Evolutionary conservation across 2,888 invertebrate species (phyloP), one percentile per base, ranked within the genome.

Genomic region (Deilephila elpenor): DNA sequence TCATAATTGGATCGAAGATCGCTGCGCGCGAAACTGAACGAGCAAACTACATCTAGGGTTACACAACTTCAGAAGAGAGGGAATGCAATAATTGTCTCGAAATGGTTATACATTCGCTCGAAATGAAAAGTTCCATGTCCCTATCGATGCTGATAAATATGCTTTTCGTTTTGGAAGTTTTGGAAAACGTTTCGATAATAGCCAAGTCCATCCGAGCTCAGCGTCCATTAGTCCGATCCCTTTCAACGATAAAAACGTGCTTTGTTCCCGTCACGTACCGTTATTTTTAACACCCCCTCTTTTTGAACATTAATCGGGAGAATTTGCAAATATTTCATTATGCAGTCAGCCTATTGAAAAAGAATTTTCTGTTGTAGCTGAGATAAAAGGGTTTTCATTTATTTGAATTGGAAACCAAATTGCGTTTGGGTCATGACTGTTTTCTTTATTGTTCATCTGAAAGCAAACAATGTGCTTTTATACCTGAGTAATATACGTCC

Each of bases 231-330:
- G 85, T 82, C 82, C 83, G 91, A 91, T 91, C 91, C 91, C 85
- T 88, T 87, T 85, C 82, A 84, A 80, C 88, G 90, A 92, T 93
- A 92, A 92, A 91, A 92, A 90, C 87, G 88, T 88, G 90, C 89
- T 91, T 92, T 91, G 91, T 91, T 91, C 88, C 83, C 91, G 89
- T 91, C 92, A 92, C 91, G 90, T 91, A 80, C 86, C 85, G 85
- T 89, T 90, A 90, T 91, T 92, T 92, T 92, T 92, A 89, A 89
- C 88, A 85, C 81, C 79, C 79, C 86, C 83, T 75, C 76, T 90
- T 88, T 90, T 89, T 85, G 78, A 88, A 83, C 87, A 87, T 87
- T 87, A 89, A 86, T 86, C 84, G 84, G 84, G 84, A 80, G 85
- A 83, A 86, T 89, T 88, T 86, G 88, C 88, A 90, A 89, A 90